Evolutionary conservation across 2,888 invertebrate genomes (phyloP).

Genomic region (Nomada hirtipes): DNA sequence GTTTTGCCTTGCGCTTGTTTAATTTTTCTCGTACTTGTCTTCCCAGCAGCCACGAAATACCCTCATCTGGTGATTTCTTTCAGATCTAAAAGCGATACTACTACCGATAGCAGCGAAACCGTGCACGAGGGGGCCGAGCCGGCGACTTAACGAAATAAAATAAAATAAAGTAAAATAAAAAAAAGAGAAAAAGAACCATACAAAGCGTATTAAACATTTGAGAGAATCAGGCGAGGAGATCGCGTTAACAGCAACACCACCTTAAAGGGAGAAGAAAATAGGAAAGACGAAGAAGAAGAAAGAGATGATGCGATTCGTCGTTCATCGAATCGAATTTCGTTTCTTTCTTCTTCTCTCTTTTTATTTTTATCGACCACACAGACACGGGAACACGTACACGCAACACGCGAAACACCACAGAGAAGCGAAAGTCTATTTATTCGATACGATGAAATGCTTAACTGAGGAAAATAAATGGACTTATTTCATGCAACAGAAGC

Average conservation of each 20-base stretch:
- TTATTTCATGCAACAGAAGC: conserved; percentile 15
- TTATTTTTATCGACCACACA: not conserved
- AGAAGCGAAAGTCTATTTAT: conserved; percentile 16
- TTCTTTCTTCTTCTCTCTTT: conserved; percentile 16
- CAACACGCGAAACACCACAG: not conserved
- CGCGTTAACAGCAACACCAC: not conserved
- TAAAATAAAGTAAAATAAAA: not conserved
- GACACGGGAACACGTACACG: not conserved
- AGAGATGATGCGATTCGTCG: not conserved
- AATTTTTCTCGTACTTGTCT: conserved; percentile 52
- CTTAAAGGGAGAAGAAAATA: not conserved
- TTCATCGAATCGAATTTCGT: not conserved
- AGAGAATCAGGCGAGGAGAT: conserved; percentile 1
- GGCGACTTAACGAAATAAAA: conserved; percentile 71
- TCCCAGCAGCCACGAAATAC: conserved; percentile 58
- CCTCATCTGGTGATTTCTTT: conserved; percentile 82
- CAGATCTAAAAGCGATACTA: conserved; percentile 83
- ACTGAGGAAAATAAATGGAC: conserved; percentile 41
- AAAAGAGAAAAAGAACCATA: conserved; percentile 8
- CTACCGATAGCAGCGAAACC: conserved; percentile 79
- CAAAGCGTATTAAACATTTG: not conserved
- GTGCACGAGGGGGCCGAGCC: conserved; percentile 80
- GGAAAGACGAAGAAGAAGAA: not conserved
- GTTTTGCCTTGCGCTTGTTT: conserved; percentile 39
- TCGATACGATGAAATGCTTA: conserved; percentile 32